Evolutionary conservation across 53 echinoderm and acorn worm genomes (phyloP), one percentile per base, ranked within the genome.

Genomic region (Patiria pectinifera): DNA sequence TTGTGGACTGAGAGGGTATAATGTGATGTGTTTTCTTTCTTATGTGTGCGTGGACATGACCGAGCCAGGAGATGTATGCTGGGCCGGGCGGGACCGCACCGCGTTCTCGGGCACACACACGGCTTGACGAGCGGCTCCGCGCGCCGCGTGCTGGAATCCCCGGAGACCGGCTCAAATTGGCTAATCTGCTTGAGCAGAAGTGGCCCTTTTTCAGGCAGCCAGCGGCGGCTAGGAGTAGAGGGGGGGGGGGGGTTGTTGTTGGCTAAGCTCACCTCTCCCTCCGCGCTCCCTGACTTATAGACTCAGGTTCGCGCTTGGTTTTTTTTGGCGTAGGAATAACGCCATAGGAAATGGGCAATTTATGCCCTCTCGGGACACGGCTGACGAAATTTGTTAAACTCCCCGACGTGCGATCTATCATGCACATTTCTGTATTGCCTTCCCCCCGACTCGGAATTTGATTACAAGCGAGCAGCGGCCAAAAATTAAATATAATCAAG

Each of bases 401-500:
- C 93, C 93, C 93, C 45, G 46, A 87, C 35, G 93, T 72, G 78
- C 87, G 58, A 93, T 93, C 88, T 82, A 93, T 93, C 93, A 93
- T 82, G 90, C 88, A 48, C 59, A 71, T 87, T 87, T 60, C 3
- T 77, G 87, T 87, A 61, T 88, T 72, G 60, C 58, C 61, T 88
- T 72, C 62, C 58, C 78, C 82, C 46, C 49, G 88, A 87, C 83
- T 60, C 48, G 93, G 80, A 92, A 92, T 92, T 86, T 86, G 92
- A 92, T 92, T 86, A 92, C 80, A 86, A 86, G 80, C 80, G 63
- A 69, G 80, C 80, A 48, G 70, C 49, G 11, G 71, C 76, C 26
- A 35, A 88, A 93, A 87, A 93, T 93, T 87, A 87, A 93, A 93
- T 93, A 93, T 88, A 88, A 93, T 93, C 86, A 86, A 92, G 83